Evolutionary conservation across 1,140 invertebrate species (phyloP).

Genomic region (Pissodes strobi): DNA sequence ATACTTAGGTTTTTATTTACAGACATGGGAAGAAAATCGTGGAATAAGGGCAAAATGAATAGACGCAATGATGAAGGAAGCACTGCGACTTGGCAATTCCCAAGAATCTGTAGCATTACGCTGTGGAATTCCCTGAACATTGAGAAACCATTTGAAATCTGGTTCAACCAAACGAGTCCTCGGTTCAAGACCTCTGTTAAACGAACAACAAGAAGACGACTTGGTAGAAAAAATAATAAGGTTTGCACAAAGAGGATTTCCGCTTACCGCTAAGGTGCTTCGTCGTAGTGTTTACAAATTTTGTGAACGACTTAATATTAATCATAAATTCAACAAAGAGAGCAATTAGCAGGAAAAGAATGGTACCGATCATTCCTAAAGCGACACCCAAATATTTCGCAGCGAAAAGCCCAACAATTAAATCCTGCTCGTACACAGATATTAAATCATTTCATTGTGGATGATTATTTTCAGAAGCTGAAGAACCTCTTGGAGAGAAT

Average conservation of each 20-base stretch:
- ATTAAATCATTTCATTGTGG: no score
- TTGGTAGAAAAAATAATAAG: slow-evolving; percentile 15
- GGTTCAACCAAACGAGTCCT: slow-evolving; percentile 13
- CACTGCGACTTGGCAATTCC: slow-evolving; percentile 19
- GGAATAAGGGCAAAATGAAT: slow-evolving; percentile 30
- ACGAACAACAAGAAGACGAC: slow-evolving; percentile 19
- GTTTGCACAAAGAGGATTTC: slow-evolving; percentile 10
- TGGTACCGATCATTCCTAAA: no score
- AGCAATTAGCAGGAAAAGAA: no score
- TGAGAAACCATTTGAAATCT: slow-evolving; percentile 33
- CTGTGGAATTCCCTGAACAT: slow-evolving; percentile 28
- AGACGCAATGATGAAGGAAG: slow-evolving; percentile 30
- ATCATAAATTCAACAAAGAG: slow-evolving; percentile 23
- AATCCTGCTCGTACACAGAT: no score
- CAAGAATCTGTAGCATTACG: slow-evolving; percentile 25
- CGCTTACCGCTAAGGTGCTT: slow-evolving; percentile 19
- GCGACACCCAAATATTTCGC: no score
- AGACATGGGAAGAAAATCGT: slow-evolving; percentile 31
- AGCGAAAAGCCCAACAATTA: no score
- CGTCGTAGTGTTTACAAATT: slow-evolving; percentile 29
- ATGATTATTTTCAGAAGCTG: no score
- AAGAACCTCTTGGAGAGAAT: no score
- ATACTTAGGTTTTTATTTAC: slow-evolving; percentile 11
- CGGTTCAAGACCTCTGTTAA: slow-evolving; percentile 19
- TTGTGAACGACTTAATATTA: slow-evolving; percentile 17